Conservation (phyloP, 2,888 invertebrate genomes). For the Andrena haemorrhoa region DNA sequence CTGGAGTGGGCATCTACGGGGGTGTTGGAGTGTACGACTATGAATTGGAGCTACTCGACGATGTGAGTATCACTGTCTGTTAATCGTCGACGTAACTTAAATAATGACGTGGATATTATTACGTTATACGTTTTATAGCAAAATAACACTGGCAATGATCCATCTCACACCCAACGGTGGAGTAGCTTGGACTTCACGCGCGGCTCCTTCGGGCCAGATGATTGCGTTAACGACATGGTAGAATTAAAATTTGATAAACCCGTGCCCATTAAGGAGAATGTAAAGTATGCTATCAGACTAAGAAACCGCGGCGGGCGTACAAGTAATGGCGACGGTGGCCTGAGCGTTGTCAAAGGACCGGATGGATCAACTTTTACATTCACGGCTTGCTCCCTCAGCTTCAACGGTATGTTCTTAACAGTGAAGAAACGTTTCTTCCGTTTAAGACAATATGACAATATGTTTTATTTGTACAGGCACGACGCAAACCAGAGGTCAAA, state of each 20-base stretch:
- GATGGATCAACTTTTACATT: conserved; percentile 97
- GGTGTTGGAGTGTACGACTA: conserved; percentile 96
- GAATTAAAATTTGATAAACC: conserved; percentile 96
- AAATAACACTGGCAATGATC: conserved; percentile 86
- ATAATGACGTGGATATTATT: not conserved
- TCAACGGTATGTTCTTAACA: conserved; percentile 89
- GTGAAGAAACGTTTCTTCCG: not conserved
- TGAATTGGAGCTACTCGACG: conserved; percentile 95
- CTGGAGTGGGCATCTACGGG: conserved; percentile 95
- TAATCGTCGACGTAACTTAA: not conserved
- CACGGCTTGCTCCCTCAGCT: conserved; percentile 95
- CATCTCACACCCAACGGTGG: conserved; percentile 92
- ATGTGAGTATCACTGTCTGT: conserved; percentile 85
- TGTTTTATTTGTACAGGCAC: conserved; percentile 85
- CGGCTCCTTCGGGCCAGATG: conserved; percentile 94
- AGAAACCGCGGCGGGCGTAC: conserved; percentile 97
- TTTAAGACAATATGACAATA: not conserved
- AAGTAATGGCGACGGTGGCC: conserved; percentile 97
- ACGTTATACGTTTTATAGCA: conserved; percentile 77
- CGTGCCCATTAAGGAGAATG: conserved; percentile 94
- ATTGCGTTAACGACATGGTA: conserved; percentile 94
- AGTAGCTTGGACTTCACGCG: conserved; percentile 93
- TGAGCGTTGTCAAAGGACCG: conserved; percentile 94
- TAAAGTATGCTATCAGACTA: conserved; percentile 94
- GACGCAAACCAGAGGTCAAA: conserved; percentile 96